A percentile compares a stretch with the other conserved stretches of the same genome.
phyloP scores from a whole-genome alignment of 2,113 vertebrate genomes.

The Cyprinus carpio region DNA sequence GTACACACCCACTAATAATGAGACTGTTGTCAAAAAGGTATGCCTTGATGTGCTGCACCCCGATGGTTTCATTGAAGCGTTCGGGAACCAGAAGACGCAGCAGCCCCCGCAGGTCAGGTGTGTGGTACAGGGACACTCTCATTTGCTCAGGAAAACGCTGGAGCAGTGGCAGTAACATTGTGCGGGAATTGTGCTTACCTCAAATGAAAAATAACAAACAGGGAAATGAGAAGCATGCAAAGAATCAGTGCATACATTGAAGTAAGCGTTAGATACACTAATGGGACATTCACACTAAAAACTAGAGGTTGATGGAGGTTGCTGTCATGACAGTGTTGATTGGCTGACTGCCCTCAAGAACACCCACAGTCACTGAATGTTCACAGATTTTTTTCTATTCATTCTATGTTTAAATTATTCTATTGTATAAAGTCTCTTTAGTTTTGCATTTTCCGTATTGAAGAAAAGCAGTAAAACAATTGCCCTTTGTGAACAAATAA shows the following conservation, averaged over 20 bases:
- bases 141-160: constrained; percentile 81
- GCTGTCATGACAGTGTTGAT: too few relatives aligned
- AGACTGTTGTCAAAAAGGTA: constrained; percentile 93
- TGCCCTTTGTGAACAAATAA: too few relatives aligned
- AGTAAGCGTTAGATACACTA: too few relatives aligned
- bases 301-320: too few relatives aligned
- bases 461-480: too few relatives aligned
- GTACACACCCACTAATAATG: constrained; percentile 92
- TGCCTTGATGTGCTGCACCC: constrained; percentile 96
- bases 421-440: too few relatives aligned
- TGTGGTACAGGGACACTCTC: constrained; percentile 93
- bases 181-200: constrained; percentile 91
- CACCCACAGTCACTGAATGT: too few relatives aligned
- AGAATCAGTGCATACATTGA: neutral
- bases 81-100: constrained; percentile 86
- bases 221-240: neutral
- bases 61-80: constrained; percentile 97
- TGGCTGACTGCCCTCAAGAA: too few relatives aligned
- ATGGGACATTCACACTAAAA: too few relatives aligned
- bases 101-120: constrained; percentile 88
- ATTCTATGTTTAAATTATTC: too few relatives aligned
- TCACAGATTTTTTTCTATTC: too few relatives aligned
- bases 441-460: too few relatives aligned
- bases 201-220: neutral
- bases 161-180: constrained; percentile 88